Base-by-base conservation (phyloP, 2,888 invertebrate genomes). In the Callosobruchus maculatus region DNA sequence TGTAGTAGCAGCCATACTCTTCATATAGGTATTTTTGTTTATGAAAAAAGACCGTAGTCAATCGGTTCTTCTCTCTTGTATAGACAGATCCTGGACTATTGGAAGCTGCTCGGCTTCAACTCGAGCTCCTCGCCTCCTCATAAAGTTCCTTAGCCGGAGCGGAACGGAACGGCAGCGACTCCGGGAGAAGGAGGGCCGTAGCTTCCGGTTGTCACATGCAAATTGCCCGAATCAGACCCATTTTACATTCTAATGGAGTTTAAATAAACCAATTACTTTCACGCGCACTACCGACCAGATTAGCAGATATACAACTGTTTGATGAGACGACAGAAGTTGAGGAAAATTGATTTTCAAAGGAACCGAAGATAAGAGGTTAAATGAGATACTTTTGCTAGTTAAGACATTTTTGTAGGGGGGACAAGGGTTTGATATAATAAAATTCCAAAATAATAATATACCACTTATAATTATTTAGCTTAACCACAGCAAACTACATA, bases 201-300 rank as follows among this genome's bases (percentile, higher is more conserved):
- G 7, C 49, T 49, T 49, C 49, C 49, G 49, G 70, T 21, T 26
- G 70, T 70, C 70, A 70, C 70, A 70, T 70, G 70, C 70, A 70
- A 70, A 70, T 70, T 70, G 70, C 22, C 20, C 22, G 21, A 26
- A 70, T 70, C 70, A 21, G 22, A 26, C 70, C 22, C 21, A 22
- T 70, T 70, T 70, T 70, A 70, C 70, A 70, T 18, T 70, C 26
- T 70, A 70, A 70, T 70, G 26, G 26, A 70, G 70, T 70, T 70
- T 26, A 70, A 20, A 26, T 70, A 70, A 70, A 70, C 26, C 70
- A 70, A 70, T 70, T 70, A 70, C 21, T 70, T 70, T 70, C 70
- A 20, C 70, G 70, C 49, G 49, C 49, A 18, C 49, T 13, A 13
- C 49, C 49, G 13, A 49, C 9, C 49, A 49, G 13, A 49, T 18